These are phyloP conservation scores for Sepiola atlantica DNA, from an alignment of 2,888 invertebrate species.

Conservation along the genomic window DNA sequence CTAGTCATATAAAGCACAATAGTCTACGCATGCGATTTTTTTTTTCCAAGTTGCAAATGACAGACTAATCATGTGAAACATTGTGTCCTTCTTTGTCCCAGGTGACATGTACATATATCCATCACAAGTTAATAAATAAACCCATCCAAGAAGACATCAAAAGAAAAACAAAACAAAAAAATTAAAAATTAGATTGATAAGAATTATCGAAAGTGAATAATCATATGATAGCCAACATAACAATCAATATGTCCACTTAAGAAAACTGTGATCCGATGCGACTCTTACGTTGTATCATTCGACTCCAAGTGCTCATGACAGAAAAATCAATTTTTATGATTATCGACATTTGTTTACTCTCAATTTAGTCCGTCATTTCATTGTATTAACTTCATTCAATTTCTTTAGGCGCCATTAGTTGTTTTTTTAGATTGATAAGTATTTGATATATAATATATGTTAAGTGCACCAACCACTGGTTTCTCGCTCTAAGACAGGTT, in stretches of 20 bases:
- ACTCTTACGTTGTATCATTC: neutral
- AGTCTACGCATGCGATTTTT: no score
- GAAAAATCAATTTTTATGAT: conserved; percentile 12
- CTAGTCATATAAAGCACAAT: no score
- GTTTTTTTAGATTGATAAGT: no score
- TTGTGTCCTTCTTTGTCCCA: no score
- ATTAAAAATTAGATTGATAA: neutral
- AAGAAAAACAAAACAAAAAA: neutral
- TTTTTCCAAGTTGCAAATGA: no score
- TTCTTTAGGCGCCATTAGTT: neutral
- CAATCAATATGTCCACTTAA: neutral
- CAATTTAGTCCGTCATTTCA: neutral
- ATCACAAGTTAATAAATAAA: no score
- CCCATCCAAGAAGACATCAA: neutral
- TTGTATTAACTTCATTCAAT: neutral
- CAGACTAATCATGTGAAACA: no score
- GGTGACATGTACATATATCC: no score
- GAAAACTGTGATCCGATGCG: neutral
- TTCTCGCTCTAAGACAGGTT: no score
- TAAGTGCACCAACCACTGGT: no score
- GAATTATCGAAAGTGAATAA: neutral
- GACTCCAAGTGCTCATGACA: neutral
- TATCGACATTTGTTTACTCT: neutral
- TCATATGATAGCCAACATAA: neutral
- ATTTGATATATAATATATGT: no score